Evolutionary conservation across 2,113 vertebrate species (phyloP).

Genomic region (Asarcornis scutulata): DNA sequence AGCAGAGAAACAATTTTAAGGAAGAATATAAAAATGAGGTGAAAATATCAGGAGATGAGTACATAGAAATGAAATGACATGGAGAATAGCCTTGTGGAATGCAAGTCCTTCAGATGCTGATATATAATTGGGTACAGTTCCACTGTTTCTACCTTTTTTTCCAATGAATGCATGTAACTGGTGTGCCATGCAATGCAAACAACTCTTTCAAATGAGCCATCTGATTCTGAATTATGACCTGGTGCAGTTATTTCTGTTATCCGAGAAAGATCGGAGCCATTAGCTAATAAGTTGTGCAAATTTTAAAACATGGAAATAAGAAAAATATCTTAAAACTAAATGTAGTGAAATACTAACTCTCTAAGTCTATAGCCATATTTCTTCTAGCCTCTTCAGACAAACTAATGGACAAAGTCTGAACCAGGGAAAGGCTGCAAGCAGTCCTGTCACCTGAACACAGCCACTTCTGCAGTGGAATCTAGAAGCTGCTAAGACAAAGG

Average conservation of each 20-base stretch:
- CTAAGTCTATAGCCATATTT: not conserved
- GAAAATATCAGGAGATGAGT: not conserved
- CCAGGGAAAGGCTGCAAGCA: not conserved
- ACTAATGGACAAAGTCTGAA: not conserved
- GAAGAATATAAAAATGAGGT: not conserved
- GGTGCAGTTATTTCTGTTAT: not conserved
- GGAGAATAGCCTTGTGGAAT: not conserved
- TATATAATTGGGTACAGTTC: not conserved
- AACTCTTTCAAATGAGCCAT: not conserved
- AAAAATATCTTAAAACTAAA: not conserved
- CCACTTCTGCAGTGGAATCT: not conserved
- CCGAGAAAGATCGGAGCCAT: not conserved
- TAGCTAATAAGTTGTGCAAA: not conserved
- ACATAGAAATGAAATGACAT: not conserved
- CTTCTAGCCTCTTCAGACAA: not conserved
- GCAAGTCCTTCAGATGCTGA: not conserved
- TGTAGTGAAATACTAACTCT: not conserved
- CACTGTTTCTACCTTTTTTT: not conserved
- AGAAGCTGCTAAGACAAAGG: not conserved
- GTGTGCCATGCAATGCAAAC: not conserved
- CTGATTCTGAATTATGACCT: not conserved
- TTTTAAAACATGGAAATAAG: not conserved
- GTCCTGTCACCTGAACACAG: not conserved
- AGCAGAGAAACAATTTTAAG: not conserved
- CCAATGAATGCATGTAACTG: not conserved